A percentile compares a stretch with the other conserved stretches of the same genome.
Evolutionary conservation across 2,888 invertebrate species (phyloP).

Genomic region (Eristalinus aeneus): DNA sequence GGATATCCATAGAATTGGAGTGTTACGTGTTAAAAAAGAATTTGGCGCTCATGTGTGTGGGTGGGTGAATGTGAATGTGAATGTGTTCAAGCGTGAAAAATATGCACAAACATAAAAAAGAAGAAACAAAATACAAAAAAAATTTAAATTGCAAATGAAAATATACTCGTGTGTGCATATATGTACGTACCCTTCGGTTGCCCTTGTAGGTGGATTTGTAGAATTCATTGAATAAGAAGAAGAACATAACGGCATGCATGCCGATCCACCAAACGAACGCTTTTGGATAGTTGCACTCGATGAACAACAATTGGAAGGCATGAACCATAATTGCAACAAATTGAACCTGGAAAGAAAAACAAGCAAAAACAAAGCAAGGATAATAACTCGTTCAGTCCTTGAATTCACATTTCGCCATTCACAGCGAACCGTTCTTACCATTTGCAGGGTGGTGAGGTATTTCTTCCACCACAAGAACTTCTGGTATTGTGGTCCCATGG

Average conservation of each 20-base stretch:
- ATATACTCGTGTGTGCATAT: neutral
- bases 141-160: neutral
- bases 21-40: neutral
- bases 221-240: constrained; percentile 96
- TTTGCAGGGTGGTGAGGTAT: constrained; percentile 94
- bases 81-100: constrained; percentile 7
- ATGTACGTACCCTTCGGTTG: constrained; percentile 77
- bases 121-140: constrained; percentile 1
- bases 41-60: neutral
- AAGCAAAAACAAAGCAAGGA: neutral
- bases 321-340: constrained; percentile 95
- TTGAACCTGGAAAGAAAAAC: constrained; percentile 85
- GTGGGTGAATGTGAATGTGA: neutral
- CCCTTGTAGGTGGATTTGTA: constrained; percentile 90
- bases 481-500: constrained; percentile 92
- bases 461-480: constrained; percentile 98
- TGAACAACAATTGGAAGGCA: constrained; percentile 94
- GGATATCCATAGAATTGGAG: neutral
- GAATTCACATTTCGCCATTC: neutral
- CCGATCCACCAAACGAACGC: constrained; percentile 98
- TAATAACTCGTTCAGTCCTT: neutral
- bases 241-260: constrained; percentile 97
- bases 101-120: neutral
- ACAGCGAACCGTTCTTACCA: constrained; percentile 83
- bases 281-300: constrained; percentile 95